Conservation (phyloP, 2,797 vertebrate genomes). For the Danionella dracula region DNA sequence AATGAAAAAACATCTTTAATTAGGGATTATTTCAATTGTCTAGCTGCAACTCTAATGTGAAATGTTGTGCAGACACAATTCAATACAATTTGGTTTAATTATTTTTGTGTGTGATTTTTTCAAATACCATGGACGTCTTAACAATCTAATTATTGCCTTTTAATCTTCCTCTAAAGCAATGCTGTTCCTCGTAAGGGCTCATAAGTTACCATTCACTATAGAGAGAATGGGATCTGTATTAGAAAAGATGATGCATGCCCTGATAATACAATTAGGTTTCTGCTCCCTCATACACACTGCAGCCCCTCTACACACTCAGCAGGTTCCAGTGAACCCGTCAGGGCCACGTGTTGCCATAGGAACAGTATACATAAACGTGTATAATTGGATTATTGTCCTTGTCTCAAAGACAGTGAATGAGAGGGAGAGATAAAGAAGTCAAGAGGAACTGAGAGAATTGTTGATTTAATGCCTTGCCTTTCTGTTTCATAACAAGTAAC, state of each 20-base stretch:
- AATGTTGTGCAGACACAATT: conserved; percentile 4
- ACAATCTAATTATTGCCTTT: conserved; percentile 20
- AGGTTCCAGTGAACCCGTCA: conserved; percentile 29
- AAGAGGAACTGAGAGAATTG: neutral
- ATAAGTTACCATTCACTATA: conserved; percentile 2
- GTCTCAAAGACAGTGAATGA: neutral
- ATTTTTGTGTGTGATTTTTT: neutral
- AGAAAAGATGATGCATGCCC: neutral
- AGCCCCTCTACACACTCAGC: conserved; percentile 1
- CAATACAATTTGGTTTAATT: conserved; percentile 2
- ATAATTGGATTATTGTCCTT: conserved; percentile 35
- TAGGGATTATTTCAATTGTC: too few relatives aligned
- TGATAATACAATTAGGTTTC: neutral
- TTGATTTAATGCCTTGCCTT: neutral
- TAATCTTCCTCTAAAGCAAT: neutral
- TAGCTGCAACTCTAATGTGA: too few relatives aligned
- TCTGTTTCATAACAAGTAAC: neutral
- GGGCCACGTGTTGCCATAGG: conserved; percentile 54
- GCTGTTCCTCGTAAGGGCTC: neutral
- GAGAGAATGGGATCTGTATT: neutral
- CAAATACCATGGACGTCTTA: conserved; percentile 9
- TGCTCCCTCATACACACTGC: neutral
- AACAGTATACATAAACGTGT: conserved; percentile 56
- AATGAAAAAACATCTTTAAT: neutral
- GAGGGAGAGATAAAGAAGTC: neutral